Evolutionary conservation across 2,113 vertebrate genomes (phyloP).

Genomic region (Cheilinus undulatus): DNA sequence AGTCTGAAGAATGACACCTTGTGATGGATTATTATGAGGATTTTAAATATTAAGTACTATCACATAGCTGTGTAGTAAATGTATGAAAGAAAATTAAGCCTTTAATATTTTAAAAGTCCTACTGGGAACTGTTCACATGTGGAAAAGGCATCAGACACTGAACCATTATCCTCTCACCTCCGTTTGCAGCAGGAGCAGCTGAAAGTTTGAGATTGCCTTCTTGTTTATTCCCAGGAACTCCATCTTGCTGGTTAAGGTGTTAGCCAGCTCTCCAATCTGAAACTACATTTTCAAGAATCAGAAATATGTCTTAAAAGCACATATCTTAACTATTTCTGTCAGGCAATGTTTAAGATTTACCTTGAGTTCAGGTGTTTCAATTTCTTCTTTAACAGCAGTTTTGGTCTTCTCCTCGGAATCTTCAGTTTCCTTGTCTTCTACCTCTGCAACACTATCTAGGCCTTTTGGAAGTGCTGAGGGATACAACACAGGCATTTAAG

Average conservation of each 20-base stretch:
- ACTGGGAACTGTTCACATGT: not conserved
- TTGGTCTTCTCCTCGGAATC: constrained; percentile 85
- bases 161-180: constrained; percentile 83
- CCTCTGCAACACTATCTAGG: constrained; percentile 80
- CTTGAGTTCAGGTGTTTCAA: constrained; percentile 82
- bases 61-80: constrained; percentile 44
- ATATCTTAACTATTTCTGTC: not conserved
- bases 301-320: not conserved
- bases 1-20: constrained; percentile 34
- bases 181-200: constrained; percentile 96
- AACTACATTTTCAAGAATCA: constrained; percentile 83
- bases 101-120: constrained; percentile 67
- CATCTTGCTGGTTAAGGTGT: constrained; percentile 97
- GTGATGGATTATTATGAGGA: constrained; percentile 66
- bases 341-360: constrained; percentile 18
- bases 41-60: constrained; percentile 72
- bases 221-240: constrained; percentile 98
- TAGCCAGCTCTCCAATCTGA: constrained; percentile 98
- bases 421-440: constrained; percentile 85
- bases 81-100: constrained; percentile 37
- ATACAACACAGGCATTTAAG: constrained; percentile 16
- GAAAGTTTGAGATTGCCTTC: constrained; percentile 98
- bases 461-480: constrained; percentile 73
- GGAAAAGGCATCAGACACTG: not conserved
- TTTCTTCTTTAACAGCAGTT: constrained; percentile 82